Evolutionary conservation across 1,140 invertebrate species (phyloP).

Genomic region (Bombyx mandarina): DNA sequence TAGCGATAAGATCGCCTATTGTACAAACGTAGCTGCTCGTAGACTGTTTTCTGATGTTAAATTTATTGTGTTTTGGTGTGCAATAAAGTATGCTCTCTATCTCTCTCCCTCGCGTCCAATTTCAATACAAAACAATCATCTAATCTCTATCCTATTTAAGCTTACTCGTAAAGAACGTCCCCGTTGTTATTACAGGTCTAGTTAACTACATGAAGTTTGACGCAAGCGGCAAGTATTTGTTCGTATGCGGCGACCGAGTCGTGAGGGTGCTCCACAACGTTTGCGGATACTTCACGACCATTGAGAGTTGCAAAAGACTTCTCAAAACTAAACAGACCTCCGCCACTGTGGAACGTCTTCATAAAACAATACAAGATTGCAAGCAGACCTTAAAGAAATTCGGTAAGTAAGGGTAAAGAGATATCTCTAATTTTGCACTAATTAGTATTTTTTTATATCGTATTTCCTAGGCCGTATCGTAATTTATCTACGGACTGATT

Average conservation of each 20-base stretch:
- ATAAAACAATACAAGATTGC: slow-evolving; percentile 78
- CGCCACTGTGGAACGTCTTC: slow-evolving; percentile 81
- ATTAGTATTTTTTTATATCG: slow-evolving; percentile 9
- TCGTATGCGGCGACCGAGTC: slow-evolving; percentile 82
- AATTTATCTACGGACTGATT: too few relatives aligned
- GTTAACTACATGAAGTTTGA: slow-evolving; percentile 82
- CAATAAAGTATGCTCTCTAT: too few relatives aligned
- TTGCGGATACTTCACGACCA: slow-evolving; percentile 79
- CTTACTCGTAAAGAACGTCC: too few relatives aligned
- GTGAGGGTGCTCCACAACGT: slow-evolving; percentile 88
- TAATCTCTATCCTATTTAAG: too few relatives aligned
- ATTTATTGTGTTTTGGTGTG: too few relatives aligned
- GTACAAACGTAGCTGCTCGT: too few relatives aligned
- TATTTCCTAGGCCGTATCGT: too few relatives aligned
- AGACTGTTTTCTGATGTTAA: too few relatives aligned
- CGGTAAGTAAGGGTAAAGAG: slow-evolving; percentile 29
- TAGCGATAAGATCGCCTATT: too few relatives aligned
- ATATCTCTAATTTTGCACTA: slow-evolving; percentile 25
- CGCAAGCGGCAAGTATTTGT: slow-evolving; percentile 79
- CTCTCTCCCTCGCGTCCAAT: too few relatives aligned
- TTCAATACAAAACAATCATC: too few relatives aligned
- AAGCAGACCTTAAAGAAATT: slow-evolving; percentile 72
- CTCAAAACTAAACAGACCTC: slow-evolving; percentile 75
- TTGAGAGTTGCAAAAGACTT: slow-evolving; percentile 77
- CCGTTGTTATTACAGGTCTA: slow-evolving; percentile 70